Base-by-base conservation (phyloP, 1,140 invertebrate genomes). In the Rhopalosiphum padi region DNA sequence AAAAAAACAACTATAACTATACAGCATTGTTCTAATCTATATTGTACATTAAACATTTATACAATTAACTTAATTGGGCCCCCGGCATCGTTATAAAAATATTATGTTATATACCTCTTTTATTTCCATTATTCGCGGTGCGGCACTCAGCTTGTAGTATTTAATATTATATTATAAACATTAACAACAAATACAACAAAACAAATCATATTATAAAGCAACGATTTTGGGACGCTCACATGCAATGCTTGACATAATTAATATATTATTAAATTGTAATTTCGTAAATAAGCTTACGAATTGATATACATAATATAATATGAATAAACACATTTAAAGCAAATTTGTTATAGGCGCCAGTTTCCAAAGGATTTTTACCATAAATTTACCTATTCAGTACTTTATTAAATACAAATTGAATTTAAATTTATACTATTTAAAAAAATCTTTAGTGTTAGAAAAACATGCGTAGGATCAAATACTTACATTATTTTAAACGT, bases 1-100 rank as follows among this genome's bases (percentile, higher is more conserved):
- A 53, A n/a, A 48, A 88, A n/a, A 46, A 11, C 77, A 86, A 86
- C 41, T 60, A n/a, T 15, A 77, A 77, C 60, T 18, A n/a, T 18
- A 43, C 48, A 21, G 46, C n/a, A 23, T 88, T 53, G 87, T 88
- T 85, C 37, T 85, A 88, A 88, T 88, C 87, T 88, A 88, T 77
- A 51, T 88, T 37, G 7, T 88, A 48, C 15, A 51, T 88, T 37
- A 7, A 53, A 48, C 30, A 51, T 86, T 46, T 88, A 30, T 77
- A 77, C 15, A 77, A 77, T 77, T 77, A 77, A 53, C 46, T 88
- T 88, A 88, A 88, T 88, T 88, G 87, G 87, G 7, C 87, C n/a
- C 46, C 87, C 30, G 46, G 30, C 46, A 88, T 35, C 46, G n/a
- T 88, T 88, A 53, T 51, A 23, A 85, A 77, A 77, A 77, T 43